Evolutionary conservation across 2,888 invertebrate species (phyloP), one percentile per base, ranked within the genome.

Genomic region (Ormyrus labotus): DNA sequence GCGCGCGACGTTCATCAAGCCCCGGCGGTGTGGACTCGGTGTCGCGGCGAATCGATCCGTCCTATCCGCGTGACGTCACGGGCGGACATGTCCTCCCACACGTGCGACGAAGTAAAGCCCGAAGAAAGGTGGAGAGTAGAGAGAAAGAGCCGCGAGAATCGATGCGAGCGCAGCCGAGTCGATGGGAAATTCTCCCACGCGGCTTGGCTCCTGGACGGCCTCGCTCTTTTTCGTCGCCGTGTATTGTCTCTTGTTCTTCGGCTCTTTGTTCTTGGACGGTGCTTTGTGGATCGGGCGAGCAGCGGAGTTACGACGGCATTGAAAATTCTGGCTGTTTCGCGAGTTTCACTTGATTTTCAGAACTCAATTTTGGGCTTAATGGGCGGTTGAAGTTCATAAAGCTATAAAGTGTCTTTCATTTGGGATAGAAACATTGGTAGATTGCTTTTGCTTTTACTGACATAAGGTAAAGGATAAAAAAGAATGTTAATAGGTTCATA

Each of bases 1-100:
- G n/a, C 58, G 51, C 19, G 61, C 48, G 57, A 34, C 19, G 10
- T 6, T n/a, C 13, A 9, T 7, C 48, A n/a, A 34, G 51, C n/a
- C 11, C 45, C 34, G 0, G n/a, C 11, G 47, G 55, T 45, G 11
- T 45, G 57, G n/a, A 11, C 51, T 45, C 75, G 34, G 34, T 34
- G 34, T 34, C 34, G 34, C 34, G 34, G 10, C 67, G 51, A 68
- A 80, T 80, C 80, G 80, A 80, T 80, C 75, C 65, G 75, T 70
- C 71, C 64, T 13, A 61, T 34, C 55, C 60, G 13, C 7, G 63
- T 79, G 78, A 79, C 78, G 78, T 79, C 78, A 73, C 55, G 67
- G n/a, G 8, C 45, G 67, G 47, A 3, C 61, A n/a, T 19, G 19
- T 13, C 69, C 69, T 45, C 55, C 50, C 53, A n/a, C 67, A 75